Base-by-base conservation (phyloP, 2,797 vertebrate species). In the Molothrus aeneus region DNA sequence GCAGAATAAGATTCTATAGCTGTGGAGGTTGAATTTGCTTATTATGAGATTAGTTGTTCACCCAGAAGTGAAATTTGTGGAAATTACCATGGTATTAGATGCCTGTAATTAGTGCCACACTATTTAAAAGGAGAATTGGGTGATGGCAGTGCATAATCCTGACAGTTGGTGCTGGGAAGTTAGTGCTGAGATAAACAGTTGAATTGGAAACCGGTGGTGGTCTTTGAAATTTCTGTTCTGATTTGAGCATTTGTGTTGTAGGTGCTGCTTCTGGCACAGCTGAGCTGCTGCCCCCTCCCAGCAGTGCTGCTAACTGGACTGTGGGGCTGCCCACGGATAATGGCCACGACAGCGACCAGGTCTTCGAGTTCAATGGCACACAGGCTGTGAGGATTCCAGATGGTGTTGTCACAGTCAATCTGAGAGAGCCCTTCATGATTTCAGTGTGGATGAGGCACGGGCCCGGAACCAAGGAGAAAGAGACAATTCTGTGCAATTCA, bases 391-490 rank as follows among this genome's bases (percentile, higher is more conserved):
- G 98, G 96, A 96, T 99, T 56, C 99, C 99, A 0, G 98, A 99
- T 1, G 98, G 98, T 1, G 48, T 99, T 50, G 98, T 99, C 82
- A 98, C 97, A 32, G 96, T 98, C 96, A 98, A 94, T 95, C 98
- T 99, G 21, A 99, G 98, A 92, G 99, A 99, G 83, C 99, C 99
- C 29, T 99, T 99, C 92, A 98, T 98, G 63, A 97, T 99, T 82
- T 99, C 99, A 0, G 98, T 99, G 32, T 99, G 99, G 99, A 99
- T 99, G 99, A 98, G 99, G 79, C 99, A 99, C 0, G 99, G 99
- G 73, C 98, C 99, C 0, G 99, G 99, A 4, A 97, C 98, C 95
- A 98, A 98, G n/a, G 99, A 99, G 82, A 99, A 99, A 34, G 99
- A 99, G 96, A 99, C 99, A 12, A 98, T 99, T 72, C 98, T 99